phyloP scores from a whole-genome alignment of 2,113 vertebrate species.

The Gadus macrocephalus region DNA sequence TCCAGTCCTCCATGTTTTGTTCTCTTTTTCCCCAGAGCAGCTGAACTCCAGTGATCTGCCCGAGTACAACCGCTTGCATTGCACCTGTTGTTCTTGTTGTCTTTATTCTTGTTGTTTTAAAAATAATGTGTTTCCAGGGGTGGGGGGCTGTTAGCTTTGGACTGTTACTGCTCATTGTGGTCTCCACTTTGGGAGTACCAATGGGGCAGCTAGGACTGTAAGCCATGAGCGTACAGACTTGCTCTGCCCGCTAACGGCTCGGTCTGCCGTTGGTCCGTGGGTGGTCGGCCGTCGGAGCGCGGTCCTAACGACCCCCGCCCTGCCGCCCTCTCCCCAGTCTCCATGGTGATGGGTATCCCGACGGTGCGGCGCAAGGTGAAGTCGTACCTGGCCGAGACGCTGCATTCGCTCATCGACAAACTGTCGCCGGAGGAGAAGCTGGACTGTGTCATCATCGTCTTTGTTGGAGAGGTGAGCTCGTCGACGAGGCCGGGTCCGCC shows the following conservation, averaged over 20 bases:
- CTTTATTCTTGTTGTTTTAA: too few relatives aligned
- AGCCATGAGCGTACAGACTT: too few relatives aligned
- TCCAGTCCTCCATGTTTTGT: neutral
- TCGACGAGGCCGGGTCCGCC: neutral
- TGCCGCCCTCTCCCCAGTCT: slow-evolving; percentile 74
- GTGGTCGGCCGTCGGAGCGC: neutral
- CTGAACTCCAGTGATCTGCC: neutral
- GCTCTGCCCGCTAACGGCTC: too few relatives aligned
- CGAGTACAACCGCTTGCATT: too few relatives aligned
- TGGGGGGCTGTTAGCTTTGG: too few relatives aligned
- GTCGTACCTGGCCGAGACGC: slow-evolving; percentile 94
- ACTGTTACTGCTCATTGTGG: too few relatives aligned
- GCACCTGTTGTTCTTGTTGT: too few relatives aligned
- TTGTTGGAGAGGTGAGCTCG: slow-evolving; percentile 89
- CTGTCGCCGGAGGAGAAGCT: slow-evolving; percentile 91
- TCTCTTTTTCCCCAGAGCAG: slow-evolving; percentile 8
- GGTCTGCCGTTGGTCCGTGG: neutral
- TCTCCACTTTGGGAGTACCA: too few relatives aligned
- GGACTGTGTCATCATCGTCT: slow-evolving; percentile 95
- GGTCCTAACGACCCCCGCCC: neutral
- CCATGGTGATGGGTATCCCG: slow-evolving; percentile 98
- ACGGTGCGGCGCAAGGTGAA: slow-evolving; percentile 98
- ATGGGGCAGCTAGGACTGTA: too few relatives aligned
- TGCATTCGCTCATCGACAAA: slow-evolving; percentile 94
- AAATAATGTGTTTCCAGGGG: too few relatives aligned